These are phyloP conservation scores for Chironomus tentans DNA, from an alignment of 2,888 invertebrate genomes.

Conservation along the genomic window DNA sequence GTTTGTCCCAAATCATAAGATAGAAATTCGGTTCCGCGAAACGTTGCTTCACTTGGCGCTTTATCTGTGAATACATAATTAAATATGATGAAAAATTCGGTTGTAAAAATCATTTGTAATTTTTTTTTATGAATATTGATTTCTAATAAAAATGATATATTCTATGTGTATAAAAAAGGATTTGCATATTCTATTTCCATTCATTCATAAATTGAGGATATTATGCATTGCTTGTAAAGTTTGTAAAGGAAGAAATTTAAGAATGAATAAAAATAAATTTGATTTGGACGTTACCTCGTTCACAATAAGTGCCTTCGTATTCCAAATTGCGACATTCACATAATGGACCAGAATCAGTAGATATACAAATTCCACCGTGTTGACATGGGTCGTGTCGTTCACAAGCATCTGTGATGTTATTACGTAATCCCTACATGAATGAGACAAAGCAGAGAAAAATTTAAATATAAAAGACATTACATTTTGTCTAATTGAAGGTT, in stretches of 20 bases:
- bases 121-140: neutral
- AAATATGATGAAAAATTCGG: no score
- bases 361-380: slow-evolving; percentile 92
- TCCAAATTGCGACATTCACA: slow-evolving; percentile 92
- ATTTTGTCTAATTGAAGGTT: neutral
- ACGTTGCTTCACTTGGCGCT: slow-evolving; percentile 87
- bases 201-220: no score
- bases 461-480: neutral
- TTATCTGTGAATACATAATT: no score
- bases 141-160: no score
- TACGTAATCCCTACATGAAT: slow-evolving; percentile 19
- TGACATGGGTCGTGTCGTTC: slow-evolving; percentile 86
- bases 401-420: slow-evolving; percentile 72
- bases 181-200: no score
- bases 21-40: slow-evolving; percentile 83
- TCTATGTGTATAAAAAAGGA: no score
- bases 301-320: slow-evolving; percentile 88
- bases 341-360: slow-evolving; percentile 86
- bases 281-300: slow-evolving; percentile 60
- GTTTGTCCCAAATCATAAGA: slow-evolving; percentile 82
- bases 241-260: neutral
- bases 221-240: no score
- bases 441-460: neutral
- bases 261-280: neutral
- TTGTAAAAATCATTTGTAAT: no score